Base-by-base conservation (phyloP, 2,888 invertebrate species). In the Aromia moschata region DNA sequence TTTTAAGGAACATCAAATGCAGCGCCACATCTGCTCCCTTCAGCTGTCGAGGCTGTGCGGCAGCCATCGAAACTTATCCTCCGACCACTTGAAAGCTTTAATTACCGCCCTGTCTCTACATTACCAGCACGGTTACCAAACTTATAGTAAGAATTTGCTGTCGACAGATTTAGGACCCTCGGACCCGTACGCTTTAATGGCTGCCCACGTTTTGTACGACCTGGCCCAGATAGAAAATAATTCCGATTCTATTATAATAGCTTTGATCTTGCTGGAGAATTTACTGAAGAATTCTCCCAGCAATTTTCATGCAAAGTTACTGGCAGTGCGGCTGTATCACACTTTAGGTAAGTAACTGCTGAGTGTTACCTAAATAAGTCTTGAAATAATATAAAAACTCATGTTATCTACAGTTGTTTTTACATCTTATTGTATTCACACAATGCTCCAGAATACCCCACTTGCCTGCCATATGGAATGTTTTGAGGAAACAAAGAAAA, bases 301-400 rank as follows among this genome's bases (percentile, higher is more conserved):
- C 66, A 96, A 95, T 83, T 94, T 93, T 79, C 94, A 96, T 77
- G 87, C 92, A 10, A 96, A 96, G 80, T 83, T 97, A 68, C 81
- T 96, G 38, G 86, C 94, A 4, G 84, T 96, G 53, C 89, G 90
- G 70, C 84, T 93, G 14, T 96, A 96, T 78, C 91, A 93, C 77
- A 73, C 85, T 37, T 75, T 91, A 67, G 91, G 91, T 89, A 72
- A 83, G 84, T 74, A 16, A 62, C 46, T 9, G n/a, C n/a, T n/a
- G n/a, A n/a, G n/a, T n/a, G n/a, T n/a, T n/a, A n/a, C n/a, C n/a
- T n/a, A n/a, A n/a, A n/a, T n/a, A n/a, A n/a, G n/a, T n/a, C n/a
- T n/a, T n/a, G n/a, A n/a, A n/a, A n/a, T n/a, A n/a, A n/a, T n/a
- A n/a, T n/a, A n/a, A n/a, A n/a, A n/a, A n/a, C n/a, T n/a, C n/a